These are phyloP conservation scores for Lepidocolaptes lacrymiger DNA, from an alignment of 2,797 vertebrate genomes.

Conservation along the genomic window DNA sequence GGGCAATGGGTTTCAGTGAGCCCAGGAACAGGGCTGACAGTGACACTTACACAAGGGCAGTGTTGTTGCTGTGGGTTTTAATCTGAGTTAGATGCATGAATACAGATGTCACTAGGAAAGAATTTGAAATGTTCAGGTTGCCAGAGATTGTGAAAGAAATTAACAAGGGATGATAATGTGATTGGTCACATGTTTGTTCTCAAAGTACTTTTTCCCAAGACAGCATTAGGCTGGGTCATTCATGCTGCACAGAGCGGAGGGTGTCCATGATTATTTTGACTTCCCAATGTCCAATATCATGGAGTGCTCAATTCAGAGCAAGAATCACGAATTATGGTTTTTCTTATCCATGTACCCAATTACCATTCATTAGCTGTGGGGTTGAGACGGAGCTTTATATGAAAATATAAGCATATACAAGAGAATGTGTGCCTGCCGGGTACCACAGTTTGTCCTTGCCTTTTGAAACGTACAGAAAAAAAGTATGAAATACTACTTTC, in stretches of 20 bases:
- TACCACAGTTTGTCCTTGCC: neutral
- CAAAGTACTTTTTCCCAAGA: slow-evolving; percentile 29
- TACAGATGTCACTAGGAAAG: slow-evolving; percentile 46
- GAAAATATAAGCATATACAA: neutral
- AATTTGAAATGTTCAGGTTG: slow-evolving; percentile 44
- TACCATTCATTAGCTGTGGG: neutral
- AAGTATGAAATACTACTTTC: neutral
- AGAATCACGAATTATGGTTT: neutral
- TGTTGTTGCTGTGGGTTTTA: neutral
- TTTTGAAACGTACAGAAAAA: neutral
- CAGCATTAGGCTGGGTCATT: neutral
- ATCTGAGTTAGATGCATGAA: neutral
- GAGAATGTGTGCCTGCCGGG: neutral
- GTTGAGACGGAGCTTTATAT: neutral
- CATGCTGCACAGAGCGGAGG: neutral
- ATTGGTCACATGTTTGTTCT: slow-evolving; percentile 47
- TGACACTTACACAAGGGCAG: neutral
- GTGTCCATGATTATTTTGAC: neutral
- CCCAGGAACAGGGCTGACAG: neutral
- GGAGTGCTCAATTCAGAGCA: neutral
- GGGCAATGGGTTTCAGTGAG: neutral
- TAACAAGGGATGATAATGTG: slow-evolving; percentile 34
- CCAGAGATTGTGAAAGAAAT: slow-evolving; percentile 48
- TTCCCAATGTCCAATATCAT: neutral
- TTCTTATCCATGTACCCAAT: neutral